Percentiles rank a stretch among this genome's conserved stretches.
These are phyloP conservation scores for Philypnodon macrostomus DNA, from an alignment of 2,797 vertebrate genomes.

Conservation along the genomic window DNA sequence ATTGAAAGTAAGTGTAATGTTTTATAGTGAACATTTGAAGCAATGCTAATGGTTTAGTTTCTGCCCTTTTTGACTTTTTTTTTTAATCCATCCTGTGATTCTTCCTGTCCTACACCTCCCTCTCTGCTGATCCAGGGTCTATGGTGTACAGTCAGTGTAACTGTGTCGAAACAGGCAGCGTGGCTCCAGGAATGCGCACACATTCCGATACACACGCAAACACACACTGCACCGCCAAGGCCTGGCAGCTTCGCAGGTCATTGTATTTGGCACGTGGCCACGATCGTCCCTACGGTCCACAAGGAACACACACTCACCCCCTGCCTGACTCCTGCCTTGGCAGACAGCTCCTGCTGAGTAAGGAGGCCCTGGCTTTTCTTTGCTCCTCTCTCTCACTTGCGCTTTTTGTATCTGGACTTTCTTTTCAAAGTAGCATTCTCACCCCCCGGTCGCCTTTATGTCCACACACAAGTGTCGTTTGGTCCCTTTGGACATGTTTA, in stretches of 20 bases:
- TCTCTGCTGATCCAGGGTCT: conserved; percentile 40
- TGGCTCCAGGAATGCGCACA: conserved; percentile 73
- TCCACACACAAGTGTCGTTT: conserved; percentile 28
- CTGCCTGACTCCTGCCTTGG: conserved; percentile 68
- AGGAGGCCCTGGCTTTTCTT: conserved; percentile 51
- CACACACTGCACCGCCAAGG: conserved; percentile 51
- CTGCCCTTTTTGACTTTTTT: neutral
- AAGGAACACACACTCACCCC: conserved; percentile 41
- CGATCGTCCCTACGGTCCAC: conserved; percentile 48
- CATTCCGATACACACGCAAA: conserved; percentile 38
- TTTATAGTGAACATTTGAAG: too few species aligned
- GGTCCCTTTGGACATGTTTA: conserved; percentile 26
- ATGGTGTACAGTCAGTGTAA: conserved; percentile 56
- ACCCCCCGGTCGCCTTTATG: conserved; percentile 24
- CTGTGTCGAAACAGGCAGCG: conserved; percentile 71
- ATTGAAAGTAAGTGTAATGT: too few species aligned
- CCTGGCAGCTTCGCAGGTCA: conserved; percentile 73
- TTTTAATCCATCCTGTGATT: neutral
- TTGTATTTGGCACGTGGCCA: conserved; percentile 84
- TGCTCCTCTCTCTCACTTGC: conserved; percentile 14
- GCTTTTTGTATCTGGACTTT: conserved; percentile 26
- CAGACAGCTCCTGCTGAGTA: conserved; percentile 75
- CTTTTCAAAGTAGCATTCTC: conserved; percentile 38
- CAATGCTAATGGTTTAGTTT: neutral
- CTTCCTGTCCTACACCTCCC: conserved; percentile 1